phyloP scores from a whole-genome alignment of 2,113 vertebrate species.

The Forbesichthys papilliferus region DNA sequence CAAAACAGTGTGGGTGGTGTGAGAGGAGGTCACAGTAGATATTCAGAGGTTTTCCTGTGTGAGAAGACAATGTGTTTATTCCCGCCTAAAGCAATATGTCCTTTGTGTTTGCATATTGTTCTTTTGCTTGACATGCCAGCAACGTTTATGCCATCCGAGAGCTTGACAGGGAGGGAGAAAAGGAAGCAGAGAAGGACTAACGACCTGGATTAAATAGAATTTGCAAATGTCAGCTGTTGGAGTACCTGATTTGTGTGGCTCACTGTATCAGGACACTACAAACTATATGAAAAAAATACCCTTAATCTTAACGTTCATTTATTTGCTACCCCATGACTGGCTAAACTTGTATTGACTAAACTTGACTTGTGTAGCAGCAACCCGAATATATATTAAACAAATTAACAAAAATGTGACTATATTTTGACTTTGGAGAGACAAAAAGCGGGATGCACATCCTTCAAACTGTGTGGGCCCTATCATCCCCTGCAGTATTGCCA shows the following conservation, averaged over 20 bases:
- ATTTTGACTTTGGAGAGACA: no score
- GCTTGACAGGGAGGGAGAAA: not conserved
- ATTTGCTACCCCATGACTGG: not conserved
- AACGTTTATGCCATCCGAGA: slow-evolving; percentile 13
- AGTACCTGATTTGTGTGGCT: slow-evolving; percentile 10
- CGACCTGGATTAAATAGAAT: slow-evolving; percentile 4
- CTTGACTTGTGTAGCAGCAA: no score
- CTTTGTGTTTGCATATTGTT: slow-evolving; percentile 57
- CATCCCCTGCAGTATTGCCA: no score
- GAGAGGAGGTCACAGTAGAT: slow-evolving; percentile 78
- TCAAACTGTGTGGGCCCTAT: no score
- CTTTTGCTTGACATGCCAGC: slow-evolving; percentile 35
- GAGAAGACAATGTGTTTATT: slow-evolving; percentile 28
- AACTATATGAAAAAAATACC: not conserved
- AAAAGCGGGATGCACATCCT: no score
- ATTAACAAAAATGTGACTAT: no score
- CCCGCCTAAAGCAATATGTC: slow-evolving; percentile 30
- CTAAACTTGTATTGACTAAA: not conserved
- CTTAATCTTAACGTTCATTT: not conserved
- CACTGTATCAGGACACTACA: not conserved
- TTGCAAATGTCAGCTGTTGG: slow-evolving; percentile 21
- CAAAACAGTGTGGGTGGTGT: slow-evolving; percentile 63
- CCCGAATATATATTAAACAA: no score
- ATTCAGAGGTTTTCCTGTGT: slow-evolving; percentile 67
- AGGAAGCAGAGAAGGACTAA: not conserved